Conservation (phyloP, 2,888 invertebrate species). For the Synergus laeviventris region DNA sequence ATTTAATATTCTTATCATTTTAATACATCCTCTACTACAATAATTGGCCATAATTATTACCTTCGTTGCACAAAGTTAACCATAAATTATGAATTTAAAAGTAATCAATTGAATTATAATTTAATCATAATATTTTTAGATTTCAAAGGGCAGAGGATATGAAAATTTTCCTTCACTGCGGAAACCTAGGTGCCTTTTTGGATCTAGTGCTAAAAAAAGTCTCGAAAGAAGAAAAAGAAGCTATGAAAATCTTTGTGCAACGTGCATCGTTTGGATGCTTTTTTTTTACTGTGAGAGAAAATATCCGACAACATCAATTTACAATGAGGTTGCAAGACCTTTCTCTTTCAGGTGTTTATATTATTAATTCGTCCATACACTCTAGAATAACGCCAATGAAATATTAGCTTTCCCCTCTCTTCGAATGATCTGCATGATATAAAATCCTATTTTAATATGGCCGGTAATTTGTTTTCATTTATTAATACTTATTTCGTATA, state of each 20-base stretch:
- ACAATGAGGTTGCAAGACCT: slow-evolving; percentile 20
- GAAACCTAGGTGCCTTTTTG: too few relatives aligned
- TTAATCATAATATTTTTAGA: background rate
- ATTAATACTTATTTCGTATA: slow-evolving; percentile 62
- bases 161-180: too few relatives aligned
- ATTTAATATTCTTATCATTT: background rate
- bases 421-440: slow-evolving; percentile 63
- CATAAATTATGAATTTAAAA: background rate
- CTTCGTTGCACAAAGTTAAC: background rate
- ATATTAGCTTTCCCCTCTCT: slow-evolving; percentile 36
- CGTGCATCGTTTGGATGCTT: slow-evolving; percentile 11
- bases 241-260: background rate
- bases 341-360: slow-evolving; percentile 5
- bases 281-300: slow-evolving; percentile 24
- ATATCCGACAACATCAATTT: slow-evolving; percentile 37
- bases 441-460: slow-evolving; percentile 70
- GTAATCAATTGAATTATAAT: background rate
- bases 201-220: too few relatives aligned
- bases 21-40: background rate
- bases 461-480: slow-evolving; percentile 68
- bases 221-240: too few relatives aligned
- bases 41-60: background rate
- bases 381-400: slow-evolving; percentile 24
- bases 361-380: slow-evolving; percentile 2
- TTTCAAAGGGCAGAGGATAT: background rate